Percentiles rank a stretch among this genome's conserved stretches.
phyloP scores from a whole-genome alignment of 2,888 invertebrate genomes.

The Diarsia rubi region DNA sequence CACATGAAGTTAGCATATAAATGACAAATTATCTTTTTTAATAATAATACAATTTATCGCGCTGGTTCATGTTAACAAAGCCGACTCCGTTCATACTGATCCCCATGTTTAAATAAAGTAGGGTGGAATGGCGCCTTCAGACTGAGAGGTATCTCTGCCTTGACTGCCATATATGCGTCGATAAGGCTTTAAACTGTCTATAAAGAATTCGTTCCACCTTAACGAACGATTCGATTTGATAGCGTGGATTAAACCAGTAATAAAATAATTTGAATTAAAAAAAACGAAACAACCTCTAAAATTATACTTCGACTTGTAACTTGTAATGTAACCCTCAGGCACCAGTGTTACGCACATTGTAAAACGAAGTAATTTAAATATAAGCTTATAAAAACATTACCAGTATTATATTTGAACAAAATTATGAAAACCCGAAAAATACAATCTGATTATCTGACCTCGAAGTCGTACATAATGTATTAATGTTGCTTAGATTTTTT shows the following conservation, averaged over 20 bases:
- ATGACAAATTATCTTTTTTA: slow-evolving; percentile 39
- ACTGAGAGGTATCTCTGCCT: slow-evolving; percentile 72
- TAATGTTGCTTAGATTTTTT: background rate
- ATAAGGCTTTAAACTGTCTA: slow-evolving; percentile 83
- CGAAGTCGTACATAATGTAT: background rate
- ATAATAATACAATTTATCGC: slow-evolving; percentile 65
- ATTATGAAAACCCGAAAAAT: slow-evolving; percentile 17
- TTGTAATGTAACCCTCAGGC: slow-evolving; percentile 42
- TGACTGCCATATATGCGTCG: slow-evolving; percentile 81
- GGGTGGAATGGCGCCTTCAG: slow-evolving; percentile 68
- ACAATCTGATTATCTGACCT: background rate
- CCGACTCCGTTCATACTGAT: slow-evolving; percentile 83
- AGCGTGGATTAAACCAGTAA: slow-evolving; percentile 77
- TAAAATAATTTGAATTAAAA: slow-evolving; percentile 81
- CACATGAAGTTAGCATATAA: slow-evolving; percentile 13
- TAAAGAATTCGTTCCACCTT: slow-evolving; percentile 87
- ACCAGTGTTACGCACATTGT: slow-evolving; percentile 61
- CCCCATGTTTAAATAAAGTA: slow-evolving; percentile 73
- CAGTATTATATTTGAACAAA: slow-evolving; percentile 8
- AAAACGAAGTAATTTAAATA: slow-evolving; percentile 25
- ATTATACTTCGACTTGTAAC: slow-evolving; percentile 66
- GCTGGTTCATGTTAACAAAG: slow-evolving; percentile 79
- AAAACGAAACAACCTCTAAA: slow-evolving; percentile 68
- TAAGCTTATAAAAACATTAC: slow-evolving; percentile 15
- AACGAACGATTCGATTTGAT: slow-evolving; percentile 82